Base-by-base conservation (phyloP, 2,888 invertebrate genomes). In the Gortyna flavago region DNA sequence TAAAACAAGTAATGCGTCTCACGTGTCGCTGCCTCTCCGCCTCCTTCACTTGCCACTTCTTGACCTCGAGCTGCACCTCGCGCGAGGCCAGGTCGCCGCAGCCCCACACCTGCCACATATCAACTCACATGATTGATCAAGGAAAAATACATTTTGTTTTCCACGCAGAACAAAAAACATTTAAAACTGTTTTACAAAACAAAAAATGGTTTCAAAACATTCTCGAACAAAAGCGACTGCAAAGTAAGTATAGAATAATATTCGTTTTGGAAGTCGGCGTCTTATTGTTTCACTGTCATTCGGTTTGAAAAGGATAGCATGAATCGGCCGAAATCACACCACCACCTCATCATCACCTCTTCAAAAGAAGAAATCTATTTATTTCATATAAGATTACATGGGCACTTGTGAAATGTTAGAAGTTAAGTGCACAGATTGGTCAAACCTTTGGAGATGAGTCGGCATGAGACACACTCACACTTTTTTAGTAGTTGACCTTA, bases 21-120 rank as follows among this genome's bases (percentile, higher is more conserved):
- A 96, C 96, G 76, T 93, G 91, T 74, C 98, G 97, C 89, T 98
- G 98, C 81, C 98, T 97, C 95, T 99, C 99, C 0, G 98, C 98
- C 93, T 99, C 99, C 89, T 98, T 98, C 35, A 98, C 98, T 93
- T 99, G 99, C 99, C 98, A 99, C 90, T 98, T 98, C 94, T 99
- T 99, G 89, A 99, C 98, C 90, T 99, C 99, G 83, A 98, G 95
- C 95, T 99, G 99, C 21, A 97, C 97, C 90, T 99, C 98, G 84
- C 99, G 95, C 74, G 97, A 97, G 89, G 98, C 97, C 95, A 97
- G 95, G 93, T 98, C 98, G 1, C 99, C 99, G 92, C 99, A 99
- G 54, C 99, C 99, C 98, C 99, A 99, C 41, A 98, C 98, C 97
- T 98, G 89, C 8, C 69, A 44, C 59, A 41, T 5, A 32, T 21